These are phyloP conservation scores for Mylabris sibirica DNA, from an alignment of 2,888 invertebrate species.

Conservation along the genomic window DNA sequence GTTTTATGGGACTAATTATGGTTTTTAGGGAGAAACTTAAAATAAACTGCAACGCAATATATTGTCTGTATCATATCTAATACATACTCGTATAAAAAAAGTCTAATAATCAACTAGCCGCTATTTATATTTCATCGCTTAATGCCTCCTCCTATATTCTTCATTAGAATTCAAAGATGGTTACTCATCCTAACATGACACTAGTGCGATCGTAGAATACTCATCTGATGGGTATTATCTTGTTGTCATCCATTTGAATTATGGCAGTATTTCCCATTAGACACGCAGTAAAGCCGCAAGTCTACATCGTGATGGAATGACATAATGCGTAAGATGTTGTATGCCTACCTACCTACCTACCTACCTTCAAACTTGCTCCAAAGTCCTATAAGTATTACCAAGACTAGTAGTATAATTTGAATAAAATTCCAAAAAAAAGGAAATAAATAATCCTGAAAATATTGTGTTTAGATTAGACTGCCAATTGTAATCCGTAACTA, in stretches of 20 bases:
- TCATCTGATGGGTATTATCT: constrained; percentile 34
- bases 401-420: not conserved
- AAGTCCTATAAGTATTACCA: not conserved
- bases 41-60: not conserved
- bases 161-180: constrained; percentile 29
- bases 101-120: not conserved
- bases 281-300: constrained; percentile 18
- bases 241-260: constrained; percentile 33
- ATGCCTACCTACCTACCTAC: not conserved
- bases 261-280: constrained; percentile 32
- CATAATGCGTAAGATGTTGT: constrained; percentile 29
- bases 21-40: not conserved
- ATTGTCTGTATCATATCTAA: not conserved
- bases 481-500: constrained; percentile 12
- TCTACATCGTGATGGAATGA: constrained; percentile 24
- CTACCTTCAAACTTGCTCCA: not conserved
- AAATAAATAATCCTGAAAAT: not conserved
- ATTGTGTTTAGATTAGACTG: constrained; percentile 2
- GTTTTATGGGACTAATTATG: not conserved
- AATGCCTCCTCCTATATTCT: constrained; percentile 5
- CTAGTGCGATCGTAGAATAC: constrained; percentile 27
- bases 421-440: not conserved
- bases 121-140: not conserved
- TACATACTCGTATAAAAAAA: not conserved
- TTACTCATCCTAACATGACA: constrained; percentile 24